Evolutionary conservation across 2,113 vertebrate species (phyloP).

Genomic region (Chroicocephalus ridibundus): DNA sequence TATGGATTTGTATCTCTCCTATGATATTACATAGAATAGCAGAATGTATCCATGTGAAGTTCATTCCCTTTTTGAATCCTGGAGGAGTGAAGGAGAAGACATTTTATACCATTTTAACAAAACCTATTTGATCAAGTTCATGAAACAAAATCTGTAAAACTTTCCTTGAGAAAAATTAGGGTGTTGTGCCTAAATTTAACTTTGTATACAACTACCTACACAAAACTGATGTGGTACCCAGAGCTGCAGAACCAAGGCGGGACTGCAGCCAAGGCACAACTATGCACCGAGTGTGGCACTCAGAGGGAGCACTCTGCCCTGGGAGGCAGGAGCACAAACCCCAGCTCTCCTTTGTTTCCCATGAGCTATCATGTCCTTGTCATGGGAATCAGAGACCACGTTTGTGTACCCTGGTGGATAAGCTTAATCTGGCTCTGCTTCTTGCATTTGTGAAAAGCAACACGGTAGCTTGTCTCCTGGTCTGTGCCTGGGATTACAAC

Average conservation of each 20-base stretch:
- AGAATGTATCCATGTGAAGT: not conserved
- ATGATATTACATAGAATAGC: not conserved
- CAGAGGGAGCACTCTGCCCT: not conserved
- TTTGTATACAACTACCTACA: not conserved
- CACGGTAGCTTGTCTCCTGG: not conserved
- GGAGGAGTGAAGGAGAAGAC: not conserved
- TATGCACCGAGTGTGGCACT: fast-evolving
- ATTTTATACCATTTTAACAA: not conserved
- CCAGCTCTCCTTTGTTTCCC: not conserved
- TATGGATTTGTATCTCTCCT: not conserved
- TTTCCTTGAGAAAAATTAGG: not conserved
- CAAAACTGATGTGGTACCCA: not conserved
- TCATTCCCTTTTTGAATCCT: not conserved
- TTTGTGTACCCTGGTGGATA: not conserved
- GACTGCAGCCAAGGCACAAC: not conserved
- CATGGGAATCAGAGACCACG: not conserved
- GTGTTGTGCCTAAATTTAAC: not conserved
- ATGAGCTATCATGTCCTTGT: not conserved
- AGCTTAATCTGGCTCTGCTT: not conserved
- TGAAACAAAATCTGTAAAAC: not conserved
- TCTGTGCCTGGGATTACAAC: not conserved
- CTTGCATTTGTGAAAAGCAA: not conserved
- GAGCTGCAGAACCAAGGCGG: not conserved
- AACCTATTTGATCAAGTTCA: not conserved
- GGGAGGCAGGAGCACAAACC: not conserved